These are phyloP conservation scores for Drosophila ficusphila DNA, from an alignment of 1,140 invertebrate species.

Conservation along the genomic window DNA sequence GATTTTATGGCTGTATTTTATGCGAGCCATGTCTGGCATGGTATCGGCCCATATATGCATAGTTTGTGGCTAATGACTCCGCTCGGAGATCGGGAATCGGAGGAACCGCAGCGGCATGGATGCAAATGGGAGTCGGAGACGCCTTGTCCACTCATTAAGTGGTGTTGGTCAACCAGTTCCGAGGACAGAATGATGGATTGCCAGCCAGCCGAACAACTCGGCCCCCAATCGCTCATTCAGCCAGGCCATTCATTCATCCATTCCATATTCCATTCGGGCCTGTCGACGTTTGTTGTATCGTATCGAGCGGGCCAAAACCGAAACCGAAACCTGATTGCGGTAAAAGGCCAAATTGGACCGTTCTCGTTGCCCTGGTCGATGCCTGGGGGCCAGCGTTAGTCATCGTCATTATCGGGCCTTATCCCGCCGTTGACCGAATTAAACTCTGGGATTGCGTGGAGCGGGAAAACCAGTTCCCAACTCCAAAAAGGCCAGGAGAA, in stretches of 20 bases:
- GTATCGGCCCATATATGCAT: slow-evolving; percentile 39
- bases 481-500: slow-evolving; percentile 65
- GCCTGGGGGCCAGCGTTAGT: slow-evolving; percentile 22
- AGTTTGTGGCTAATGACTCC: slow-evolving; percentile 57
- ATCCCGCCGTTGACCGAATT: slow-evolving; percentile 41
- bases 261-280: slow-evolving; percentile 13
- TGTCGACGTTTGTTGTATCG: slow-evolving; percentile 25
- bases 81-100: slow-evolving; percentile 1
- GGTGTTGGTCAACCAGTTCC: slow-evolving; percentile 42
- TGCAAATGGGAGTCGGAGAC: slow-evolving; percentile 46
- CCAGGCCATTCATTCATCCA: slow-evolving; percentile 45
- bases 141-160: slow-evolving; percentile 58
- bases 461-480: slow-evolving; percentile 53
- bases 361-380: slow-evolving; percentile 36
- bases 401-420: slow-evolving; percentile 20
- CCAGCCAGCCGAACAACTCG: slow-evolving; percentile 21
- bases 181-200: slow-evolving; percentile 63
- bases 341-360: slow-evolving; percentile 48
- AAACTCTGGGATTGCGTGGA: slow-evolving; percentile 13
- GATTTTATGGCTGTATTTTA: slow-evolving; percentile 62
- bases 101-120: slow-evolving; percentile 3
- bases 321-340: slow-evolving; percentile 36
- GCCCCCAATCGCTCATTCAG: slow-evolving; percentile 48
- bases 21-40: slow-evolving; percentile 45
- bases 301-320: slow-evolving; percentile 1